phyloP scores from a whole-genome alignment of 2,113 vertebrate species.

The Saccopteryx leptura region DNA sequence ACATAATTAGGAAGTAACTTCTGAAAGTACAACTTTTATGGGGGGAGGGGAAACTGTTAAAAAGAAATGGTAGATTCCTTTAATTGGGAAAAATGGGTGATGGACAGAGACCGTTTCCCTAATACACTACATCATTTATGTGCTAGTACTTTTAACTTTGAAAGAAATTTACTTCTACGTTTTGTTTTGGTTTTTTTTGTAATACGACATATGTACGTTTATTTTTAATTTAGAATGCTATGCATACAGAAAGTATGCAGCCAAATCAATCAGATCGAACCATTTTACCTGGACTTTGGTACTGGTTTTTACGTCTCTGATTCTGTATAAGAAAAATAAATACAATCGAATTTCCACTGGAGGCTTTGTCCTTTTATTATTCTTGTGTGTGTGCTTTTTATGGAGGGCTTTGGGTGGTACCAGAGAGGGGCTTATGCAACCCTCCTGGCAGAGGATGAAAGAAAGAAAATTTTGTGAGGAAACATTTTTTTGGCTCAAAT shows the following conservation, averaged over 20 bases:
- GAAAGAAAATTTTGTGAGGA: neutral
- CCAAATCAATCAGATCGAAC: conserved; percentile 82
- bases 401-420: conserved; percentile 46
- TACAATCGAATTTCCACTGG: conserved; percentile 81
- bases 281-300: conserved; percentile 83
- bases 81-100: conserved; percentile 80
- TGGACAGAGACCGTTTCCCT: conserved; percentile 85
- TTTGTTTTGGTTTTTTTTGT: conserved; percentile 68
- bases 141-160: conserved; percentile 85
- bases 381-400: neutral
- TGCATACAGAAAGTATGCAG: conserved; percentile 79
- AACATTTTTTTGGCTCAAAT: conserved; percentile 4
- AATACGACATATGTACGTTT: conserved; percentile 81
- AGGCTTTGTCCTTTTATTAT: conserved; percentile 50
- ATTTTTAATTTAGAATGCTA: conserved; percentile 81
- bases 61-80: conserved; percentile 75
- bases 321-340: conserved; percentile 88
- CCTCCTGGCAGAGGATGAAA: conserved; percentile 58
- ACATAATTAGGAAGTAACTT: conserved; percentile 62
- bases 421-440: conserved; percentile 9
- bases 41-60: conserved; percentile 65
- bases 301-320: conserved; percentile 86
- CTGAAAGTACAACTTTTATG: conserved; percentile 61
- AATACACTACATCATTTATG: conserved; percentile 82
- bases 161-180: conserved; percentile 77